Base-by-base conservation (phyloP, 2,797 vertebrate genomes). In the Salmo trutta region DNA sequence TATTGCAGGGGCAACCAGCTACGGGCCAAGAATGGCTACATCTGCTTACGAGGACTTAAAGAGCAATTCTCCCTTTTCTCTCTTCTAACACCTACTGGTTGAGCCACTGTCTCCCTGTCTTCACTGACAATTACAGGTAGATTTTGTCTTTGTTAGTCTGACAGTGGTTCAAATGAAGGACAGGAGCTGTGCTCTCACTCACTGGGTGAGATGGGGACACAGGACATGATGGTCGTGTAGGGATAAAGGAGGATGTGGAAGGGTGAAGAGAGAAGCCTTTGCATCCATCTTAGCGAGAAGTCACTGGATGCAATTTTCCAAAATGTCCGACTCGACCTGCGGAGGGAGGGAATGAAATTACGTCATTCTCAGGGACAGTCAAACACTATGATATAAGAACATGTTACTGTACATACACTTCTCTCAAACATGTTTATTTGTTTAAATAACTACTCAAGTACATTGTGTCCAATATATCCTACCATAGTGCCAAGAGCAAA, bases 171-270 rank as follows among this genome's bases (percentile, higher is more conserved):
- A 69, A 73, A 27, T 31, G 17, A 3, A 64, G 52, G 24, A 54
- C 62, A 71, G 15, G 36, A 59, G 62, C 31, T 77, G 27, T 74
- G 27, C 4, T 31, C 51, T 73, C 29, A 85, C 78, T 85, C 80
- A 88, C 83, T 76, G 5, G 64, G 19, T 62, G 41, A 56, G 41
- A 47, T 54, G 53, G 53, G 53, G 53, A 59, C 19, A 21, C 1
- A 54, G 53, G 16, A 19, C 53, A 17, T 59, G 16, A 59, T 59
- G 17, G 16, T 62, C 2, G 74, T 41, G 47, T 1, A 24, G 33
- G 24, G 66, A 5, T 17, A 6, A 56, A n/a, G 24, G 31, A 33
- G 24, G 27, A 70, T 51, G 33, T 15, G 31, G 21, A 65, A 24
- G 33, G 33, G 71, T 47, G 24, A 54, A 17, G 29, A 72, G 29